Evolutionary conservation across 2,113 vertebrate species (phyloP), one percentile per base, ranked within the genome.

Genomic region (Dipodomys spectabilis): DNA sequence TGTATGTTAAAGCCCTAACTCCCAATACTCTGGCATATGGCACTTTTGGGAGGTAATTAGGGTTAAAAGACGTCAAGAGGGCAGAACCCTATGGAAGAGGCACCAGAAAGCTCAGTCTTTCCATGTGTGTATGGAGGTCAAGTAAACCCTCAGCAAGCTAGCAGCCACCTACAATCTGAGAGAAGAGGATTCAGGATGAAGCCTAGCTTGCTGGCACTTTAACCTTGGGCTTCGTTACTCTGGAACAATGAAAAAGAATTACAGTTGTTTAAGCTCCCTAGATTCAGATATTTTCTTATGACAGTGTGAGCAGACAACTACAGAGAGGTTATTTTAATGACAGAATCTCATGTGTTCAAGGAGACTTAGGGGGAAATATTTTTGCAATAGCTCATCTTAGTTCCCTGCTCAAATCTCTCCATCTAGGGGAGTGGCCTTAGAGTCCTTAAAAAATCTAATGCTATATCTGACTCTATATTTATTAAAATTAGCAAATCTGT

Each of bases 401-500:
- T 92, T 93, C 30, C 28, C 8, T 81, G 53, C 25, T 87, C 82
- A 85, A 22, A 28, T 86, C 28, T 35, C 23, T 69, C 49, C 9
- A 49, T 71, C 11, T 35, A 79, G 49, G 72, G 49, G 87, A 20
- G 57, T 69, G 60, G 15, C 73, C 71, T 75, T 94, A 60, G 45
- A 74, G 88, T 83, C 44, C 11, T 23, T 23, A 0, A 95, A 83
- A 91, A 89, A 82, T 32, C 22, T 27, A 69, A 68, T 90, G 44
- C 72, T 77, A 82, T 62, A 82, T 67, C 22, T 91, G 68, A 89
- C 68, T 30, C 32, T 78, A 57, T 60, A 35, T 73, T 75, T 35
- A 23, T 28, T 79, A 88, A 80, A 90, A 93, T 75, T n/a, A 49
- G 72, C 88, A 88, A 88, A 67, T 82, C 35, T 91, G 74, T 9